Evolutionary conservation across 2,888 invertebrate genomes (phyloP), one percentile per base, ranked within the genome.

Genomic region (Cistogaster globosa): DNA sequence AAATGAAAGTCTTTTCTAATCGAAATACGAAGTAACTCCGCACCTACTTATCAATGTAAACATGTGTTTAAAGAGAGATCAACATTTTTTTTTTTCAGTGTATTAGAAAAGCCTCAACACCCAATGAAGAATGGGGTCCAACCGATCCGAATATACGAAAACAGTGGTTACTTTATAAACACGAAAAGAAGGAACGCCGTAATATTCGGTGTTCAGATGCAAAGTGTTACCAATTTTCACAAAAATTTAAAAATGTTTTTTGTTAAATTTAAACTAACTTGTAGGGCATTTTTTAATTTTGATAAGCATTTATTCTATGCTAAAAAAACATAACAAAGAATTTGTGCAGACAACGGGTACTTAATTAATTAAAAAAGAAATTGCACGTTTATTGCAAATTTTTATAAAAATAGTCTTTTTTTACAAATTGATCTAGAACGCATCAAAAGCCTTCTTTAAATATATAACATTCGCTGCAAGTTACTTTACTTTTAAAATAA

Each of bases 101-200:
- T 18, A 48, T 87, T 26, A 77, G 76, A 75, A 83, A 81, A 14
- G 84, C 86, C 14, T 83, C 76, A 7, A 48, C n/a, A 4, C 78
- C 87, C 12, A 87, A 74, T 71, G 63, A 83, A 0, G 84, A 87
- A 53, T 88, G 88, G 88, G 88, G 88, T 20, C 88, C 88, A 32
- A 84, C 69, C n/a, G 87, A 87, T 68, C 83, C 86, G 1, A 57
- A 68, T 55, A 81, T 82, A 48, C 80, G 84, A 9, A 85, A 83
- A 55, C 78, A 87, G 45, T 88, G 88, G 88, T 48, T 86, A 3
- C 14, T 84, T 36, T 88, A 87, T 42, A 88, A 88, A 36, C 71
- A 71, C 0, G 84, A 86, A 63, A 60, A 86, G 14, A 68, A 45
- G 16, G 87, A 87, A 36, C 62, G 76, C 22, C 84, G 88, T 32